phyloP scores from a whole-genome alignment of 2,113 vertebrate genomes.

The Eonycteris spelaea region DNA sequence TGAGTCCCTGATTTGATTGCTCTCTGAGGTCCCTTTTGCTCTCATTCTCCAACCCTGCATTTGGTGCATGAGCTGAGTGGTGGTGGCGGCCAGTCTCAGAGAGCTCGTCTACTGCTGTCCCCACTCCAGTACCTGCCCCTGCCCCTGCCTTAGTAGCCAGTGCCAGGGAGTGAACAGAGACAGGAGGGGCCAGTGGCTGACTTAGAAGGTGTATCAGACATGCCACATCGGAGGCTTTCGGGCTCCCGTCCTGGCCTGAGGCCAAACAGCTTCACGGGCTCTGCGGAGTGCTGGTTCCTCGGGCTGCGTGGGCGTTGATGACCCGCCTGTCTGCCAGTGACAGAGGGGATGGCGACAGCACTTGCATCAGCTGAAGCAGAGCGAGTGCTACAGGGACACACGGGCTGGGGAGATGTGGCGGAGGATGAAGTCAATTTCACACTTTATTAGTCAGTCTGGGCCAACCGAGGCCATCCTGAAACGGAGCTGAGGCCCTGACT shows the following conservation, averaged over 20 bases:
- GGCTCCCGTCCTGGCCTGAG: slow-evolving; percentile 13
- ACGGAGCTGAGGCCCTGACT: neutral
- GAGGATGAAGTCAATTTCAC: slow-evolving; percentile 86
- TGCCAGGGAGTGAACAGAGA: neutral
- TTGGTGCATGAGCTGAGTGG: neutral
- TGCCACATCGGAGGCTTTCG: neutral
- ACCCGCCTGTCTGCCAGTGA: slow-evolving; percentile 66
- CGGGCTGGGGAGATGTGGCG: slow-evolving; percentile 67
- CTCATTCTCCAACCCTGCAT: neutral
- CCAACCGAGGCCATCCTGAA: slow-evolving; percentile 65
- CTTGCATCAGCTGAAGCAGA: neutral
- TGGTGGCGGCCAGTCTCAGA: neutral
- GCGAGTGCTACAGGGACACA: slow-evolving; percentile 36
- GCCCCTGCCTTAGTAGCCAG: neutral
- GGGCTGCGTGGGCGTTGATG: slow-evolving; percentile 37
- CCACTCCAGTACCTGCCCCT: neutral
- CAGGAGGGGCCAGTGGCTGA: neutral
- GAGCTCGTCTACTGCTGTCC: neutral
- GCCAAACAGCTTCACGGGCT: neutral
- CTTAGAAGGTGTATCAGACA: slow-evolving; percentile 2
- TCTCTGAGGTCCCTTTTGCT: neutral
- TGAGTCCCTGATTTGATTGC: neutral
- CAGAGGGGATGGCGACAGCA: slow-evolving; percentile 33
- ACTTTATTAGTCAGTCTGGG: slow-evolving; percentile 84
- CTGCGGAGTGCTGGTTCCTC: neutral